A percentile compares a stretch with the other conserved stretches of the same genome.
Evolutionary conservation across 2,113 vertebrate species (phyloP).

Genomic region (Amazona guildingii): DNA sequence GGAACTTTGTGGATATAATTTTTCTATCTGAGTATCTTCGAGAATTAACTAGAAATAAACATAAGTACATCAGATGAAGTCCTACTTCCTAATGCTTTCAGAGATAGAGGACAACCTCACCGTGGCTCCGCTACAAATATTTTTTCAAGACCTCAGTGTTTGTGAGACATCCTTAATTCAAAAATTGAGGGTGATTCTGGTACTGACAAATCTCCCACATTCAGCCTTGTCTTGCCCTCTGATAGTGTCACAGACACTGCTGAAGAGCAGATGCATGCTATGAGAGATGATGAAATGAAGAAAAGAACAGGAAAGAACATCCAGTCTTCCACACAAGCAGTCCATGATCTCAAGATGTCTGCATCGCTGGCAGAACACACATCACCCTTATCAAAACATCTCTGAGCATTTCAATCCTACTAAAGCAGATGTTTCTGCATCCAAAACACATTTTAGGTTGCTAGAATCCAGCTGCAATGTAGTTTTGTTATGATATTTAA

Average conservation of each 20-base stretch:
- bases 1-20: not conserved
- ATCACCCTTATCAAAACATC: not conserved
- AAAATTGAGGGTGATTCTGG: not conserved
- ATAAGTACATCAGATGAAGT: not conserved
- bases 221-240: not conserved
- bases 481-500: not conserved
- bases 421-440: not conserved
- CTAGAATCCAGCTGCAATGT: constrained; percentile 10
- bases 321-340: rapidly evolving
- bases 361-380: not conserved
- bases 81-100: not conserved
- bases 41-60: not conserved
- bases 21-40: not conserved
- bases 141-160: not conserved
- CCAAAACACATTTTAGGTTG: not conserved
- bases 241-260: not conserved
- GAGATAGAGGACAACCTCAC: not conserved
- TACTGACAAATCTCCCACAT: not conserved
- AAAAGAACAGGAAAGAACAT: not conserved
- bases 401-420: not conserved
- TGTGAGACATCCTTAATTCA: not conserved
- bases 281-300: not conserved
- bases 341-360: not conserved
- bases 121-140: not conserved
- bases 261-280: not conserved